Base-by-base conservation (phyloP, 35 echinoderm and acorn worm species). In the Apostichopus parvimensis region DNA sequence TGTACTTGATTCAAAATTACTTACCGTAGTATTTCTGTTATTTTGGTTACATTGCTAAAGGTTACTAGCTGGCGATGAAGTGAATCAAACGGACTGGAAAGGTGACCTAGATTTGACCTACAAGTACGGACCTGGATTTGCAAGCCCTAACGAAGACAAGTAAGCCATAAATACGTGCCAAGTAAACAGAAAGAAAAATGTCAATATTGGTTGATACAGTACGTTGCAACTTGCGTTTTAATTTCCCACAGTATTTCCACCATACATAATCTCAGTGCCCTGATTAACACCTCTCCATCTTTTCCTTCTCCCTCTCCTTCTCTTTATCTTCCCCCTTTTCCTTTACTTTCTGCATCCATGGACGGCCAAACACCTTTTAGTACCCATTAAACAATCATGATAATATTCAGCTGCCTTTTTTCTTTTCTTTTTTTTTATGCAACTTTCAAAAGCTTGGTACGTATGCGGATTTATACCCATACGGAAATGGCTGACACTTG, bases 51-150 rank as follows among this genome's bases (percentile, higher is more conserved):
- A 45, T 45, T 45, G 34, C 34, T 45, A 45, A 45, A 93, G 92
- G 9, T 28, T 88, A 87, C 54, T 93, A 83, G 75, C 15, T 10
- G 92, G 92, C 4, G 82, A 87, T 14, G 92, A 87, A 14, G 92
- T 87, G 54, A 26, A n/a, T 45, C 1, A 58, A 62, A 55, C 10
- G 52, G 83, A 53, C 8, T 96, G 95, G 95, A 75, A 61, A 87
- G 95, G 95, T 55, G 77, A 79, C 18, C 83, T 96, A 11, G 59
- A 94, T 76, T 45, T 96, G 18, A 92, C 77, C 20, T 94, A 96
- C 90, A 71, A 83, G 52, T 87, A 83, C 52, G 95, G 95, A 62
- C 95, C 95, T 80, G 95, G 95, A 2, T 94, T 96, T 90, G 55
- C 25, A 17, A 88, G 86, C 77, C 73, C 92, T 23, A 45, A 91